phyloP scores from a whole-genome alignment of 2,888 invertebrate species.

The Lymantria dispar region DNA sequence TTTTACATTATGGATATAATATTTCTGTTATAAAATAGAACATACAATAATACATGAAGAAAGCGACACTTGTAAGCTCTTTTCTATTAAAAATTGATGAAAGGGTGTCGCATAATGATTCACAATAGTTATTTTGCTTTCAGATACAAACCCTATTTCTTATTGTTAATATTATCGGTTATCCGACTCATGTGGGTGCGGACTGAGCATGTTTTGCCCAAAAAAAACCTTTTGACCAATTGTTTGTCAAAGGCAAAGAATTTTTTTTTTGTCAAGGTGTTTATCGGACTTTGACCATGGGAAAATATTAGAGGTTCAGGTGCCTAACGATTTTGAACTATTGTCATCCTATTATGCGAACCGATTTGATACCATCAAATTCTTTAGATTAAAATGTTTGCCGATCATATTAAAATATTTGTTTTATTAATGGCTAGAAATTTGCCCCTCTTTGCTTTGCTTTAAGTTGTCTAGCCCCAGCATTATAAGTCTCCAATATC shows the following conservation, averaged over 20 bases:
- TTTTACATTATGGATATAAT: slow-evolving; percentile 9
- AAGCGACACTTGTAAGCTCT: slow-evolving; percentile 78
- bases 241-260: slow-evolving; percentile 74
- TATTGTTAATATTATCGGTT: slow-evolving; percentile 73
- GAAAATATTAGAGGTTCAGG: slow-evolving; percentile 79
- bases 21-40: slow-evolving; percentile 32
- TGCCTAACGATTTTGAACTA: slow-evolving; percentile 62
- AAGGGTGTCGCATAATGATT: slow-evolving; percentile 71
- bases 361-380: slow-evolving; percentile 55
- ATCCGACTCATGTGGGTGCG: slow-evolving; percentile 68
- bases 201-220: slow-evolving; percentile 64
- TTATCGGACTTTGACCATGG: slow-evolving; percentile 80
- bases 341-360: slow-evolving; percentile 69
- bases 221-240: slow-evolving; percentile 77
- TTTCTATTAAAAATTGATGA: slow-evolving; percentile 75
- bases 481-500: no score
- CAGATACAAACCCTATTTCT: slow-evolving; percentile 61
- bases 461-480: no score
- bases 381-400: slow-evolving; percentile 38
- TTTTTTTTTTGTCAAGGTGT: slow-evolving; percentile 79
- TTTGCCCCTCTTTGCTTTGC: slow-evolving; percentile 33
- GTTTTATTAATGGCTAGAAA: slow-evolving; percentile 30
- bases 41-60: slow-evolving; percentile 40
- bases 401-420: slow-evolving; percentile 38
- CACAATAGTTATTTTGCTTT: slow-evolving; percentile 78